Evolutionary conservation across 2,888 invertebrate species (phyloP), one percentile per base, ranked within the genome.

Genomic region (Pyrocoelia pectoralis): DNA sequence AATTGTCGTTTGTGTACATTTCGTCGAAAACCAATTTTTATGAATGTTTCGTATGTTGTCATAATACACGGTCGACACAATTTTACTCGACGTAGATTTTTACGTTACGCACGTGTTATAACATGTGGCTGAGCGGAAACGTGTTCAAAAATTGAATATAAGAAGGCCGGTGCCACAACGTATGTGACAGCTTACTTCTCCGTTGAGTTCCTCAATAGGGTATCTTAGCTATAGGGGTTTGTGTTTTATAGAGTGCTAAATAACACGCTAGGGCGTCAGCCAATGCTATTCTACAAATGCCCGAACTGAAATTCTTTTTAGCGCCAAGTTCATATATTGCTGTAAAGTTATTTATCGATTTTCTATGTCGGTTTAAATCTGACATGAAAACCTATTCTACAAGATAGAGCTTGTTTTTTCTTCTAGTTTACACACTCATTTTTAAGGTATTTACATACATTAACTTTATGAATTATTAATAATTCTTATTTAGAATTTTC

Each of bases 271-370:
- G 60, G 61, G 65, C 65, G 60, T 56, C 49, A 65, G 57, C 65
- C 56, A 54, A 60, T 56, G 56, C 56, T 55, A 59, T 64, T 63
- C 58, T 63, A 58, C 58, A 64, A 58, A 60, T 66, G 67, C 66
- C 49, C 65, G 67, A 66, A 68, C 67, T 66, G 67, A 73, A 73
- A 72, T 73, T 71, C 71, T 69, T 72, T 33, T 71, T 68, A 70
- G 62, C 66, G 65, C 56, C 61, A 56, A 66, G 68, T 72, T 71
- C 71, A 70, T 70, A 70, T 68, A 67, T 71, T 69, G 67, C 70
- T 56, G 66, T 55, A 56, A 69, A 58, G 70, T 71, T 71, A 72
- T 70, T 71, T 72, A 71, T 72, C 69, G 72, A 72, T 72, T 72
- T 68, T 50, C 54, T 61, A 51, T 57, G 62, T 54, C 63, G 61